A percentile compares a stretch with the other conserved stretches of the same genome.
Evolutionary conservation across 2,113 vertebrate species (phyloP).

Genomic region (Australoheros scitulus): DNA sequence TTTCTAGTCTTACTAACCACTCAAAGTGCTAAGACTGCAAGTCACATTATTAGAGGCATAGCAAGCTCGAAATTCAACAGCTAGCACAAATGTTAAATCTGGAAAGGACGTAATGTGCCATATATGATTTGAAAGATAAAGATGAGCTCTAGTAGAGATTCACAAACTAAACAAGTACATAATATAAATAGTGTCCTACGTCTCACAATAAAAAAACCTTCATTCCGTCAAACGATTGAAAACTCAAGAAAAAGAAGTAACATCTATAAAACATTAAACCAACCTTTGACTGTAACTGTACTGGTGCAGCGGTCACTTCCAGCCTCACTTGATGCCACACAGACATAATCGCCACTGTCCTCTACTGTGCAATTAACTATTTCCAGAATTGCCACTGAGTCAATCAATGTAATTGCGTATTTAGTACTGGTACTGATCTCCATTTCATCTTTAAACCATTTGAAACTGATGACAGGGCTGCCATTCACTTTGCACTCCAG

Average conservation of each 20-base stretch:
- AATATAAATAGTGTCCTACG: not conserved
- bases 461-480: constrained; percentile 90
- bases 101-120: too few species aligned
- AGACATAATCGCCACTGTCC: constrained; percentile 92
- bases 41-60: too few species aligned
- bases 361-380: constrained; percentile 79
- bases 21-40: too few species aligned
- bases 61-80: too few species aligned
- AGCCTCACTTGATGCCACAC: constrained; percentile 92
- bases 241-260: not conserved
- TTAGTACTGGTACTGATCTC: constrained; percentile 86
- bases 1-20: too few species aligned
- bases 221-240: not conserved
- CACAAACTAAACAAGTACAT: too few species aligned
- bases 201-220: not conserved
- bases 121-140: too few species aligned
- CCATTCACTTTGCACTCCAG: constrained; percentile 92
- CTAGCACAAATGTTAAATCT: too few species aligned
- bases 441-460: constrained; percentile 91
- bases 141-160: too few species aligned
- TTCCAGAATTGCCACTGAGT: constrained; percentile 83
- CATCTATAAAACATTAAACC: constrained; percentile 46
- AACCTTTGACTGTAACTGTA: constrained; percentile 93
- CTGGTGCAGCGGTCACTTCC: constrained; percentile 91
- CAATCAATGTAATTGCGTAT: constrained; percentile 80